These are phyloP conservation scores for Cyprinus carpio DNA, from an alignment of 2,113 vertebrate genomes.

Conservation along the genomic window DNA sequence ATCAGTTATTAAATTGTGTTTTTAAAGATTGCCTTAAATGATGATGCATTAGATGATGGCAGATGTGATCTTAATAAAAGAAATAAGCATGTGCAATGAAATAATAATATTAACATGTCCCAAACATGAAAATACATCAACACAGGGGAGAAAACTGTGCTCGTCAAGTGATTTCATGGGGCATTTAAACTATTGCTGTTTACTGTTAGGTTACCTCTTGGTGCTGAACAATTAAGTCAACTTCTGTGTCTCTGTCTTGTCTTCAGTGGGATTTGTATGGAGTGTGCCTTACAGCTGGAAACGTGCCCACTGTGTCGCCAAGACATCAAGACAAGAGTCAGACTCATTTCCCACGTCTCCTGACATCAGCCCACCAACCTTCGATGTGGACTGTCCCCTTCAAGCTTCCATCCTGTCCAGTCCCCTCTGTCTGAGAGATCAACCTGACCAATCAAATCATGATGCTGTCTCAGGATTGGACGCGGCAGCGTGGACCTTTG, in stretches of 20 bases:
- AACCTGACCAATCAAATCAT: slow-evolving; percentile 50
- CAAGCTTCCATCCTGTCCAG: slow-evolving; percentile 52
- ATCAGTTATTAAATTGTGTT: no score
- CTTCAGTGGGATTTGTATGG: slow-evolving; percentile 96
- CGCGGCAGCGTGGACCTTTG: slow-evolving; percentile 25
- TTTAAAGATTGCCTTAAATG: no score
- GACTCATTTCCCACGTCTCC: slow-evolving; percentile 98
- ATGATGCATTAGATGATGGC: no score
- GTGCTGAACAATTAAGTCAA: no score
- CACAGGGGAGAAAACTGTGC: no score
- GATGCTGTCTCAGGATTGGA: slow-evolving; percentile 52
- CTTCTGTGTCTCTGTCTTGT: slow-evolving; percentile 23
- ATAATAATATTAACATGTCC: no score
- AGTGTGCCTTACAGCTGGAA: slow-evolving; percentile 99
- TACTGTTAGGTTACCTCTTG: no score
- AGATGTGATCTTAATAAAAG: no score
- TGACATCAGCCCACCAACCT: slow-evolving; percentile 77
- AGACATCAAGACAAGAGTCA: slow-evolving; percentile 95
- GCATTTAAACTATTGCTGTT: no score
- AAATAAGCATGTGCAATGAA: no score
- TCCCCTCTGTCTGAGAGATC: slow-evolving; percentile 53
- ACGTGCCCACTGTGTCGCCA: slow-evolving; percentile 98
- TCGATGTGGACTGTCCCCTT: slow-evolving; percentile 60
- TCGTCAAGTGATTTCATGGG: no score
- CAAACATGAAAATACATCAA: no score